These are phyloP conservation scores for Mythimna loreyi DNA, from an alignment of 2,888 invertebrate species.

Conservation along the genomic window DNA sequence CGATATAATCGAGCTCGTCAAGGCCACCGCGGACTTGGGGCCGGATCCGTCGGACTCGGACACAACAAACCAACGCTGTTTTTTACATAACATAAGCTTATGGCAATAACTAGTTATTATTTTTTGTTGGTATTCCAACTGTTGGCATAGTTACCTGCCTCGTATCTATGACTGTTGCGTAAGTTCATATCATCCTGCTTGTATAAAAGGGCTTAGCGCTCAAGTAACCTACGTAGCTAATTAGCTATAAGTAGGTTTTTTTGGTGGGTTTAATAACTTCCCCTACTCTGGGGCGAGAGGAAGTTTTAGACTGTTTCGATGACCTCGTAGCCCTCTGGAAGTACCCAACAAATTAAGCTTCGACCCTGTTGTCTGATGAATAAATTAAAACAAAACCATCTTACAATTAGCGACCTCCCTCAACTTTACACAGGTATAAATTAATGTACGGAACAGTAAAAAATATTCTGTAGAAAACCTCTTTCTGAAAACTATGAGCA, in stretches of 20 bases:
- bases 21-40: conserved; percentile 26
- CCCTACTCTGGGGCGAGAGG: too few species aligned
- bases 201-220: neutral
- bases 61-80: conserved; percentile 21
- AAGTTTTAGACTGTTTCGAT: too few species aligned
- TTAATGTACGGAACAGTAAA: too few species aligned
- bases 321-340: too few species aligned
- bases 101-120: conserved; percentile 30
- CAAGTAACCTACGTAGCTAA: neutral
- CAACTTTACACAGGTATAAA: too few species aligned
- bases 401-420: too few species aligned
- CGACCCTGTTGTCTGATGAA: neutral
- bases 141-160: conserved; percentile 3
- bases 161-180: neutral
- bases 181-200: conserved; percentile 3
- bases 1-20: conserved; percentile 25
- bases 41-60: conserved; percentile 12
- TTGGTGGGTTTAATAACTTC: too few species aligned
- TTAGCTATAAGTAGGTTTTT: too few species aligned
- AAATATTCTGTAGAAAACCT: too few species aligned
- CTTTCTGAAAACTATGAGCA: too few species aligned
- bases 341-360: neutral
- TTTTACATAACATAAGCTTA: conserved; percentile 22
- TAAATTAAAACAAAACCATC: too few species aligned
- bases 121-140: conserved; percentile 27